Conservation (phyloP, 2,113 vertebrate genomes). For the Bos javanicus region DNA sequence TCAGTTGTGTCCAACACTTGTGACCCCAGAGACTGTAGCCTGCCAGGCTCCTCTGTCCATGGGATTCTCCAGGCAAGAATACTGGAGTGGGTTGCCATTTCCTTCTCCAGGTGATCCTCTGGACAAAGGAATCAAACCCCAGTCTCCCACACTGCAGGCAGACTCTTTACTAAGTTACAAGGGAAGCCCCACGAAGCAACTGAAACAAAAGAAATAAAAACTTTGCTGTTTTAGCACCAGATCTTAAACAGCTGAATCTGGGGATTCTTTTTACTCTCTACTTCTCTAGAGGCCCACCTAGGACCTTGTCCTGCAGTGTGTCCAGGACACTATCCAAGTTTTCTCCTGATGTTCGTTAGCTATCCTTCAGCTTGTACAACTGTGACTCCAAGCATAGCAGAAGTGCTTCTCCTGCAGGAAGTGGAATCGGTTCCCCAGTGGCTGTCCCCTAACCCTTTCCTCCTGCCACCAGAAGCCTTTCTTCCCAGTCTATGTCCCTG, state of each 20-base stretch:
- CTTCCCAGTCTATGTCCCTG: constrained; percentile 86
- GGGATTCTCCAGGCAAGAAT: background rate
- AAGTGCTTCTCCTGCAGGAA: constrained; percentile 88
- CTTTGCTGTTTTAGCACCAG: background rate
- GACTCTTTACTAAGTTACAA: background rate
- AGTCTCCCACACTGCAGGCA: background rate
- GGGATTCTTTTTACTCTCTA: background rate
- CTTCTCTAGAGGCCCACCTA: background rate
- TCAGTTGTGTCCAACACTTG: background rate
- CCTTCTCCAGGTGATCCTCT: background rate
- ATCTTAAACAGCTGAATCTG: background rate
- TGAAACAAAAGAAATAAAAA: background rate
- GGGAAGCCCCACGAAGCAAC: background rate
- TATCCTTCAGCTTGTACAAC: constrained; percentile 83
- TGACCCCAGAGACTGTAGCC: background rate
- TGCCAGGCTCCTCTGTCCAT: background rate
- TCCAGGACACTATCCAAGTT: background rate
- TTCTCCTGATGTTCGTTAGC: background rate
- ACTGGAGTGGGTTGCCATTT: background rate
- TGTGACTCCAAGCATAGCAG: constrained; percentile 88
- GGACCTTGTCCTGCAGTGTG: background rate
- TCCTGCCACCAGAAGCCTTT: constrained; percentile 84
- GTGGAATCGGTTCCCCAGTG: constrained; percentile 91
- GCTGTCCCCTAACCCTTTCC: constrained; percentile 87
- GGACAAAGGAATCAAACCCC: background rate